Base-by-base conservation (phyloP, 2,797 vertebrate species). In the Myotis pilosus region DNA sequence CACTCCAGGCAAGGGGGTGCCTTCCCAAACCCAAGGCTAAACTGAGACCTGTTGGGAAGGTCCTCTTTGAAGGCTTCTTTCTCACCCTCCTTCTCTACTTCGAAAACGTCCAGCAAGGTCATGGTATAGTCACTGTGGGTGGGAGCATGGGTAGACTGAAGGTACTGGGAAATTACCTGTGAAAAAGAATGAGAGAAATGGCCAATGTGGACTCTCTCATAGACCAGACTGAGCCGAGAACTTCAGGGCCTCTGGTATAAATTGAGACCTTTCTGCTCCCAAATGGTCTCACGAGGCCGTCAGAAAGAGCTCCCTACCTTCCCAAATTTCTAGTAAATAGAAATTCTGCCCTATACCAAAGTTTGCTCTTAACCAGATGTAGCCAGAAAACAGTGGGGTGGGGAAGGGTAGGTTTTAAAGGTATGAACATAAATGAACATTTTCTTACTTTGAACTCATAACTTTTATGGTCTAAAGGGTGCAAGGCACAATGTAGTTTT, bases 121-220 rank as follows among this genome's bases (percentile, higher is more conserved):
- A 99, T 99, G 81, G 97, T 98, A 97, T 99, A 99, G 96, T 99
- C 98, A 0, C 8, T 91, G 95, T 99, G 99, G 30, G 99, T 99
- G 28, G 98, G 79, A 20, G 99, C 99, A 10, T 99, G 99, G 36
- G 99, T 99, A 90, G 99, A 98, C 87, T 98, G 98, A 5, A 99
- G 98, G 93, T 99, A 99, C 53, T 97, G 97, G 51, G 99, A 98
- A 71, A 99, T 97, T 79, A 99, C 95, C 99, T 99, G 96, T 25
- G 74, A 20, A 71, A 84, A 66, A 69, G 33, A 51, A 57, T 10
- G 16, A n/a, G 55, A 49, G n/a, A 62, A 51, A 92, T 30, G 20
- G 41, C 16, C 6, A 6, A 25, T 17, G 12, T 20, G 17, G 23
- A 23, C 1, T 36, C 49, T 7, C 1, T 7, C 30, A 87, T 47